Percentiles rank a stretch among this genome's conserved stretches.
These are phyloP conservation scores for Pseudomyrmex cubaensis DNA, from an alignment of 1,140 invertebrate genomes.

Conservation along the genomic window DNA sequence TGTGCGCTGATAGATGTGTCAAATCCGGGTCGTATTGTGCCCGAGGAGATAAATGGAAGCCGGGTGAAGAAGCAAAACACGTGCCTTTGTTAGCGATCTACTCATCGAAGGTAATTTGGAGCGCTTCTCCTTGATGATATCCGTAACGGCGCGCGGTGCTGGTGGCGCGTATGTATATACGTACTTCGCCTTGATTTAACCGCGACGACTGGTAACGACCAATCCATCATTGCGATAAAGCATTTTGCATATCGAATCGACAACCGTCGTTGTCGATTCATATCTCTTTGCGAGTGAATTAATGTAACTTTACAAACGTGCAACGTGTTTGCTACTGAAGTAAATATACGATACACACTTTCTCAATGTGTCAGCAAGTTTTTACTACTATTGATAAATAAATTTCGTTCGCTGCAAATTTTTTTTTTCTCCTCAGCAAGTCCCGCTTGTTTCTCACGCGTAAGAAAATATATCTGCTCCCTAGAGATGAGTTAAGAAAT, in stretches of 20 bases:
- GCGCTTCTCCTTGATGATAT: constrained; percentile 69
- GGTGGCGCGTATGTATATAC: not conserved
- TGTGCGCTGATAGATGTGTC: constrained; percentile 87
- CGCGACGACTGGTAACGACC: constrained; percentile 37
- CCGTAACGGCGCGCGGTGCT: constrained; percentile 37
- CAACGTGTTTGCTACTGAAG: too few species aligned
- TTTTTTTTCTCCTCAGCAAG: not conserved
- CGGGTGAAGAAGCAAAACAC: constrained; percentile 86
- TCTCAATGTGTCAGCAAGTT: too few species aligned
- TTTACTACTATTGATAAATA: constrained; percentile 8
- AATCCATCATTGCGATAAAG: constrained; percentile 45
- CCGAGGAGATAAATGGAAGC: constrained; percentile 85
- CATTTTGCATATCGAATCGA: constrained; percentile 40
- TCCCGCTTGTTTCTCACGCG: too few species aligned
- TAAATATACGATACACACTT: too few species aligned
- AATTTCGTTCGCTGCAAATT: not conserved
- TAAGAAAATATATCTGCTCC: not conserved
- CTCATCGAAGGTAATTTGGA: constrained; percentile 84
- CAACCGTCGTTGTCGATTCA: not conserved
- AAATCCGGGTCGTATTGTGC: constrained; percentile 86
- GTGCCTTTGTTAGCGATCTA: constrained; percentile 84
- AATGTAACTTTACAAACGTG: not conserved
- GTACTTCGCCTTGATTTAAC: constrained; percentile 52
- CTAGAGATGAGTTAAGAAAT: not conserved
- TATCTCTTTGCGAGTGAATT: not conserved